Conservation (phyloP, 1,140 invertebrate species). For the Uloborus diversus region DNA sequence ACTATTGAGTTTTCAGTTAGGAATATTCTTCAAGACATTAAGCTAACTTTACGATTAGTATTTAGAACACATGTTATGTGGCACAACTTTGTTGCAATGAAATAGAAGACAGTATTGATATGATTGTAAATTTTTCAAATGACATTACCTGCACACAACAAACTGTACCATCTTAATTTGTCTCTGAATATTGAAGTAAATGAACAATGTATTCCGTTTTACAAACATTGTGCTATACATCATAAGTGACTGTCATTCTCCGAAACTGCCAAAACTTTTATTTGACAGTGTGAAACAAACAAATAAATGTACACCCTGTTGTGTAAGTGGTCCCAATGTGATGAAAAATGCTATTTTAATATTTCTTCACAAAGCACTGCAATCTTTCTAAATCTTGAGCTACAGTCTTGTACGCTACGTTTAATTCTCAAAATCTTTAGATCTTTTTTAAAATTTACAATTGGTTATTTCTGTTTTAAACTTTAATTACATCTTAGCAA, state of each 20-base stretch:
- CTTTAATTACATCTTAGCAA: too few species aligned
- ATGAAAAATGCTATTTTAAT: slow-evolving; percentile 51
- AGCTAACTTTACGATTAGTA: too few species aligned
- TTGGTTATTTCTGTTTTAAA: too few species aligned
- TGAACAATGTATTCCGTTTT: slow-evolving; percentile 22
- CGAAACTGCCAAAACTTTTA: neutral
- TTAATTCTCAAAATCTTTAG: too few species aligned
- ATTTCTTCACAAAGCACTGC: slow-evolving; percentile 15
- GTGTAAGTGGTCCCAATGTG: slow-evolving; percentile 45
- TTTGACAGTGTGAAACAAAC: slow-evolving; percentile 22
- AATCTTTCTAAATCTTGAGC: neutral
- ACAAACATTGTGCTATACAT: slow-evolving; percentile 51
- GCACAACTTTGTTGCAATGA: too few species aligned
- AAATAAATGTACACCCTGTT: slow-evolving; percentile 54
- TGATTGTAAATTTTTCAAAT: too few species aligned
- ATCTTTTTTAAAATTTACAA: too few species aligned
- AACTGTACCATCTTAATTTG: slow-evolving; percentile 53
- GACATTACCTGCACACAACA: slow-evolving; percentile 46
- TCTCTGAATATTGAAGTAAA: slow-evolving; percentile 36
- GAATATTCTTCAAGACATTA: too few species aligned
- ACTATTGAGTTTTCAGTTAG: too few species aligned
- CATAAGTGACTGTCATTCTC: slow-evolving; percentile 10
- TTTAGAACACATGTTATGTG: too few species aligned
- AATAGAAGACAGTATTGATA: too few species aligned
- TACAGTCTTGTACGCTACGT: neutral